A percentile compares a stretch with the other conserved stretches of the same genome.
Conservation (phyloP, 2,113 vertebrate genomes). For the Ammodytes marinus region DNA sequence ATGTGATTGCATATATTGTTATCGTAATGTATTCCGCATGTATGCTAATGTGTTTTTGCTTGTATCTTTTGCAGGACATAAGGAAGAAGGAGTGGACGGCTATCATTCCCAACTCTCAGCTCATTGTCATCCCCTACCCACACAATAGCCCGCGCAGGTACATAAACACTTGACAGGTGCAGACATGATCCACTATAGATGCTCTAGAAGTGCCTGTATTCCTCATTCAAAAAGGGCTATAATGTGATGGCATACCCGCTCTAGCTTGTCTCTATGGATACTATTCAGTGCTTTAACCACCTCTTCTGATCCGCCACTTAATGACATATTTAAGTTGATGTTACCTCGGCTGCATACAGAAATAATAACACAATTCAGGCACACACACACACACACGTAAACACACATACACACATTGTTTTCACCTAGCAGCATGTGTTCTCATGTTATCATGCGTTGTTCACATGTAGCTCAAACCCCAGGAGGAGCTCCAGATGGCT, state of each 20-base stretch:
- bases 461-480: slow-evolving; percentile 63
- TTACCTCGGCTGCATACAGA: slow-evolving; percentile 2
- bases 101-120: slow-evolving; percentile 98
- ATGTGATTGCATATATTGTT: not conserved
- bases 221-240: not conserved
- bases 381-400: not conserved
- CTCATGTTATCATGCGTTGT: slow-evolving; percentile 54
- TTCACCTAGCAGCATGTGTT: slow-evolving; percentile 40
- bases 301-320: slow-evolving; percentile 27
- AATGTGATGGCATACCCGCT: not conserved
- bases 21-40: not conserved
- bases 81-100: slow-evolving; percentile 97
- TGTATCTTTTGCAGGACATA: slow-evolving; percentile 82
- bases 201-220: not conserved
- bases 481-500: slow-evolving; percentile 71
- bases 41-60: slow-evolving; percentile 13
- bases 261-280: slow-evolving; percentile 43
- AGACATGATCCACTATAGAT: not conserved
- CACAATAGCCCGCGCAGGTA: slow-evolving; percentile 92
- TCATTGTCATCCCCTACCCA: slow-evolving; percentile 97
- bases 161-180: not conserved
- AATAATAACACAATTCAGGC: not conserved
- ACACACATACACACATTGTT: not conserved
- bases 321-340: slow-evolving; percentile 26
- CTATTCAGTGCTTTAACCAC: slow-evolving; percentile 15